Evolutionary conservation across 2,113 vertebrate species (phyloP).

Genomic region (Nettapus auritus): DNA sequence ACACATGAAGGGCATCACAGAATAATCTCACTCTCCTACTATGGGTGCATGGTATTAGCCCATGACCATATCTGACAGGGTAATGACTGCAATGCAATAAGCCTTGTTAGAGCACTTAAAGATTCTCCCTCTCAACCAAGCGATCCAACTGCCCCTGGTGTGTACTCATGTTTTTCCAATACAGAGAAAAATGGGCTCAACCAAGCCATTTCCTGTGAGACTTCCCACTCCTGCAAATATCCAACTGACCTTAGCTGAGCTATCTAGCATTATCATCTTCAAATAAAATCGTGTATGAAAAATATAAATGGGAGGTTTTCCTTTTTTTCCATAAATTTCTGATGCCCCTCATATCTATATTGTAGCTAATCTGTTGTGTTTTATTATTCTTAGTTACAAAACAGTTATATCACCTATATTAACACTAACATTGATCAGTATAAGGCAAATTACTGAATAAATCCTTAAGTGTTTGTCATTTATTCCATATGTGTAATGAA

Average conservation of each 20-base stretch:
- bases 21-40: background rate
- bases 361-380: background rate
- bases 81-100: background rate
- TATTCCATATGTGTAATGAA: background rate
- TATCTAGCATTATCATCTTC: background rate
- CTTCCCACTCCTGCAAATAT: background rate
- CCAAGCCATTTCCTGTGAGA: background rate
- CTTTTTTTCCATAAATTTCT: background rate
- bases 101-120: background rate
- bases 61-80: background rate
- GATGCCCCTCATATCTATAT: background rate
- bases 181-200: background rate
- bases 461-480: background rate
- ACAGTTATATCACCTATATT: background rate
- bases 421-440: background rate
- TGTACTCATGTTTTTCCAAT: background rate
- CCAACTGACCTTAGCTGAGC: background rate
- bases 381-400: background rate
- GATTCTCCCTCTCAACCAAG: background rate
- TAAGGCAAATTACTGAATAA: background rate
- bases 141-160: background rate
- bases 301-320: background rate
- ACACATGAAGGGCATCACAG: background rate
- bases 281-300: background rate
- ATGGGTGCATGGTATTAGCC: background rate